A percentile compares a stretch with the other conserved stretches of the same genome.
phyloP scores from a whole-genome alignment of 2,888 invertebrate species.

The Amblyjoppa fuscipennis region DNA sequence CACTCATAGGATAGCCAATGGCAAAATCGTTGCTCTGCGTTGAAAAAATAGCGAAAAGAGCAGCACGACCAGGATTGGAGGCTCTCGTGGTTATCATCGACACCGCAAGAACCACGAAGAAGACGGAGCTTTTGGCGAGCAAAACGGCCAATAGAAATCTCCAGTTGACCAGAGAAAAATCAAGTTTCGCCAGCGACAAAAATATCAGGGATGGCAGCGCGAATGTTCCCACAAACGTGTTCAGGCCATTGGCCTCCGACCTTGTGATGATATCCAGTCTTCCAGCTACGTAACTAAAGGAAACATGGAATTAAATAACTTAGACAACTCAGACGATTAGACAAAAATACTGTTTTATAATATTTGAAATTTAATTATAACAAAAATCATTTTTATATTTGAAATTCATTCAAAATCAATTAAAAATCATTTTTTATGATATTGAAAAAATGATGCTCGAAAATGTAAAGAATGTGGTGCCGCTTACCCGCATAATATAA shows the following conservation, averaged over 20 bases:
- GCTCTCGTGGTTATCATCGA: conserved; percentile 93
- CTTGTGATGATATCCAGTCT: conserved; percentile 93
- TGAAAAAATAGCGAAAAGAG: conserved; percentile 96
- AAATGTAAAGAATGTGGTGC: not conserved
- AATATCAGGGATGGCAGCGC: conserved; percentile 97
- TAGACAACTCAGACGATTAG: not conserved
- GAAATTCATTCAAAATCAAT: not conserved
- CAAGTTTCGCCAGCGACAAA: conserved; percentile 93
- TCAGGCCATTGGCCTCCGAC: conserved; percentile 95
- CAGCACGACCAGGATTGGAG: conserved; percentile 93
- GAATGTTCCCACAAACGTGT: conserved; percentile 97
- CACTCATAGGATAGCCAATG: conserved; percentile 97
- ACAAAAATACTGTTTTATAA: not conserved
- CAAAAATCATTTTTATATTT: not conserved
- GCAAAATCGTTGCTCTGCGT: conserved; percentile 99
- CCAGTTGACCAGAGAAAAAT: conserved; percentile 96
- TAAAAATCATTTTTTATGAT: no score
- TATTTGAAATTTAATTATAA: not conserved
- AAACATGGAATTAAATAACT: not conserved
- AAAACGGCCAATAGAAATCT: conserved; percentile 94
- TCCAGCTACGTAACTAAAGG: conserved; percentile 92
- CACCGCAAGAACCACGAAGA: conserved; percentile 91
- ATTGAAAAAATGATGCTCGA: not conserved
- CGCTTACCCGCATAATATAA: conserved; percentile 95
- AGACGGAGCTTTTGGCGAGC: conserved; percentile 94